Conservation (phyloP, 2,888 invertebrate species). For the Drosophila recens region DNA sequence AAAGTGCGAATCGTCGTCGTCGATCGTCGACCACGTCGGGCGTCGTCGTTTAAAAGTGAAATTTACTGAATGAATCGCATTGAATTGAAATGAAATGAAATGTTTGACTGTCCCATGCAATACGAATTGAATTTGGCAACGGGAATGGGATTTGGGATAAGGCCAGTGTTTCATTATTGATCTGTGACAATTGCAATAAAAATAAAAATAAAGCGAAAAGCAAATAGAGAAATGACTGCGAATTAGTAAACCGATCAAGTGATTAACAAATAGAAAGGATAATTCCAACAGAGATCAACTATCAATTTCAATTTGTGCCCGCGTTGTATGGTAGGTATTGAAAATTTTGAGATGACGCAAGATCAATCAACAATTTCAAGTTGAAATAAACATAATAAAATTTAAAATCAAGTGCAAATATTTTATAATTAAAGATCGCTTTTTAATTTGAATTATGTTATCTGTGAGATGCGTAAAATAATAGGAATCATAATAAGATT, state of each 20-base stretch:
- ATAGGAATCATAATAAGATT: no score
- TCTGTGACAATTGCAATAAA: conserved; percentile 56
- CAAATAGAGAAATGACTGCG: conserved; percentile 51
- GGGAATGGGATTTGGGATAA: neutral
- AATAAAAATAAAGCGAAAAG: neutral
- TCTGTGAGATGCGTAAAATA: no score
- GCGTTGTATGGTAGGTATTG: conserved; percentile 68
- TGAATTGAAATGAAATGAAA: conserved; percentile 65
- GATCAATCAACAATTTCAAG: neutral
- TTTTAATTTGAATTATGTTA: no score
- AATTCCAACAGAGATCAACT: neutral
- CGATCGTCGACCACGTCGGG: conserved; percentile 26
- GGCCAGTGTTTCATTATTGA: conserved; percentile 16
- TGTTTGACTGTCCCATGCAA: conserved; percentile 46
- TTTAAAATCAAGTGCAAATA: neutral
- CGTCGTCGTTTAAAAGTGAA: conserved; percentile 74
- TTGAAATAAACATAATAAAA: neutral
- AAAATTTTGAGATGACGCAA: conserved; percentile 32
- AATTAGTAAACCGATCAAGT: conserved; percentile 36
- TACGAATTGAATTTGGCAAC: conserved; percentile 29
- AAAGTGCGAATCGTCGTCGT: conserved; percentile 40
- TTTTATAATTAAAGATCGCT: neutral
- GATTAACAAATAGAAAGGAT: conserved; percentile 33
- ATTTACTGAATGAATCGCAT: conserved; percentile 75
- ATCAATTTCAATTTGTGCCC: conserved; percentile 15